These are phyloP conservation scores for Phrynosoma platyrhinos DNA, from an alignment of 2,113 vertebrate species.

Conservation along the genomic window DNA sequence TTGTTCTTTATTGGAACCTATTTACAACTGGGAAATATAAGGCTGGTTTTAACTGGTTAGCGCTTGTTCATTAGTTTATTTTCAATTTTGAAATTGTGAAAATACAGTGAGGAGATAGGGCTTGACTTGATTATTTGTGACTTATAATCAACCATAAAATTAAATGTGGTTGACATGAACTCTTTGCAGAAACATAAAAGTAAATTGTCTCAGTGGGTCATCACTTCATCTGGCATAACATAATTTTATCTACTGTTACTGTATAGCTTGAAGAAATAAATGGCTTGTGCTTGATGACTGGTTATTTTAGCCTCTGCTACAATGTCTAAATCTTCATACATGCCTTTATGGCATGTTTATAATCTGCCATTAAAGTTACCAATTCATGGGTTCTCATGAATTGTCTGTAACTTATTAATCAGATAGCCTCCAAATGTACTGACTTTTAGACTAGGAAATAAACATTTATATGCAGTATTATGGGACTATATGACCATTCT, in stretches of 20 bases:
- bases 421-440: background rate
- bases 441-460: background rate
- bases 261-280: background rate
- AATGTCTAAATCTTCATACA: background rate
- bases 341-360: background rate
- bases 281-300: background rate
- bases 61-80: background rate
- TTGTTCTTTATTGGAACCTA: too few species aligned
- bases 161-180: background rate
- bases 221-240: background rate
- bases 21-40: background rate
- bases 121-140: too few species aligned
- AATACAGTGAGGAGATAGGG: background rate
- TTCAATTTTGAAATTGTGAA: background rate
- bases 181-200: background rate
- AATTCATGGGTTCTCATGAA: too few species aligned
- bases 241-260: background rate
- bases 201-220: background rate
- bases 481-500: background rate
- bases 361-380: background rate
- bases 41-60: background rate
- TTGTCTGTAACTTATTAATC: background rate
- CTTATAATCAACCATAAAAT: background rate
- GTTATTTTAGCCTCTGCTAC: background rate
- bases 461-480: background rate